Evolutionary conservation across 2,888 invertebrate genomes (phyloP).

Genomic region (Lydus trimaculatus): DNA sequence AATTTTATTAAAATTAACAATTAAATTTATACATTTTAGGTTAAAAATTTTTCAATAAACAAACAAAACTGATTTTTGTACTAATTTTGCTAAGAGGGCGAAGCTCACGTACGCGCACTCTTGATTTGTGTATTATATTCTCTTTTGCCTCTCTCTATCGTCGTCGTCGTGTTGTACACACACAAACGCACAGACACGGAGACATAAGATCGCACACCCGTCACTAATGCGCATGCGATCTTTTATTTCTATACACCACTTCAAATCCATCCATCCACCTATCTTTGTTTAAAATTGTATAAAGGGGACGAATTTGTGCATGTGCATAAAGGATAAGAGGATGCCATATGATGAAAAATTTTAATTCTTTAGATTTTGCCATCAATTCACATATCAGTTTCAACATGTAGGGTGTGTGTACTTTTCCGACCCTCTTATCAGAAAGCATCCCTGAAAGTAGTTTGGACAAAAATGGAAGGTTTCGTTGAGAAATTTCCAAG

Average conservation of each 20-base stretch:
- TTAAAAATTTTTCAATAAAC: constrained; percentile 55
- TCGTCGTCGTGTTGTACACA: no score
- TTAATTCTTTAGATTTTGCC: neutral
- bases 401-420: neutral
- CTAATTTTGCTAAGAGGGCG: constrained; percentile 49
- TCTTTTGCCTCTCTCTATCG: neutral
- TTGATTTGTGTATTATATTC: neutral
- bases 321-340: constrained; percentile 1
- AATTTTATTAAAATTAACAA: constrained; percentile 39
- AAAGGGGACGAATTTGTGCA: neutral
- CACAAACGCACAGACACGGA: no score
- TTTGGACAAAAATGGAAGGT: no score
- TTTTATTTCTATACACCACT: constrained; percentile 4
- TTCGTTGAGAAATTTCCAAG: neutral
- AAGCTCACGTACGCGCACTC: constrained; percentile 58
- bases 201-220: constrained; percentile 11
- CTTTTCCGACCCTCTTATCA: neutral
- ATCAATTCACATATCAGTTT: neutral
- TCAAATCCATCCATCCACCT: neutral
- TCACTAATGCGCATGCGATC: neutral
- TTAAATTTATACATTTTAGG: constrained; percentile 52
- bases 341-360: neutral
- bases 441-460: no score
- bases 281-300: neutral
- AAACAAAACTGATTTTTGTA: constrained; percentile 52